Conservation (phyloP, 2,113 vertebrate species). For the Leptobrachium ailaonicum region DNA sequence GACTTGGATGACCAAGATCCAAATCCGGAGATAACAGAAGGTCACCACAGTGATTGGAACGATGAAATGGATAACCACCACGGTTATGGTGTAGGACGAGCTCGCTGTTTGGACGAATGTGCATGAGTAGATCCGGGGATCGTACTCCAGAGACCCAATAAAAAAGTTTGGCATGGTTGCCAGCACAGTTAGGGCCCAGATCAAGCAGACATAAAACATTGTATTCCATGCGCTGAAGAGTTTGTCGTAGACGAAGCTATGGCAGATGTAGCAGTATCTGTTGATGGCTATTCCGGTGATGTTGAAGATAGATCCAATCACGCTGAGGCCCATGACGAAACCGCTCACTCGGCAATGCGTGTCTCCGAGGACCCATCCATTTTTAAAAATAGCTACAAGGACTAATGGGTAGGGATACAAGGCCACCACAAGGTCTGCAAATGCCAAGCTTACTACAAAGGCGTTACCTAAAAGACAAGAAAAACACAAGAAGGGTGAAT, state of each 20-base stretch:
- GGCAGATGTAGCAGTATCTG: conserved; percentile 89
- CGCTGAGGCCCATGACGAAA: conserved; percentile 89
- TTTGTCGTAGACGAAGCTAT: conserved; percentile 78
- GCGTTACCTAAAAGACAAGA: conserved; percentile 78
- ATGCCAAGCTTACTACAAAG: conserved; percentile 88
- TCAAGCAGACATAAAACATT: conserved; percentile 75
- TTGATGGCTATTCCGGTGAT: conserved; percentile 89
- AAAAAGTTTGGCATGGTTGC: conserved; percentile 86
- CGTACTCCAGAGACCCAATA: conserved; percentile 83
- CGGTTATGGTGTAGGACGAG: conserved; percentile 76
- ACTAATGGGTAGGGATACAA: conserved; percentile 89
- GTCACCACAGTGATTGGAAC: conserved; percentile 84
- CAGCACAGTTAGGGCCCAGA: conserved; percentile 78
- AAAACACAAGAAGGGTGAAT: conserved; percentile 13
- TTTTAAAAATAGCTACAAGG: conserved; percentile 83
- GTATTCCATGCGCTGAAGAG: conserved; percentile 80
- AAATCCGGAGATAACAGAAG: conserved; percentile 89
- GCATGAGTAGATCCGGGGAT: conserved; percentile 85
- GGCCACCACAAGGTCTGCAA: conserved; percentile 87
- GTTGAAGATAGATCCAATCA: conserved; percentile 91
- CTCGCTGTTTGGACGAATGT: conserved; percentile 86
- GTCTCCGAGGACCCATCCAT: conserved; percentile 84
- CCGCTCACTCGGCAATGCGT: conserved; percentile 87
- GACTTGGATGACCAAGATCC: conserved; percentile 85
- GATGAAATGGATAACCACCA: conserved; percentile 85